phyloP scores from a whole-genome alignment of 2,113 vertebrate species.

The Odocoileus virginianus region DNA sequence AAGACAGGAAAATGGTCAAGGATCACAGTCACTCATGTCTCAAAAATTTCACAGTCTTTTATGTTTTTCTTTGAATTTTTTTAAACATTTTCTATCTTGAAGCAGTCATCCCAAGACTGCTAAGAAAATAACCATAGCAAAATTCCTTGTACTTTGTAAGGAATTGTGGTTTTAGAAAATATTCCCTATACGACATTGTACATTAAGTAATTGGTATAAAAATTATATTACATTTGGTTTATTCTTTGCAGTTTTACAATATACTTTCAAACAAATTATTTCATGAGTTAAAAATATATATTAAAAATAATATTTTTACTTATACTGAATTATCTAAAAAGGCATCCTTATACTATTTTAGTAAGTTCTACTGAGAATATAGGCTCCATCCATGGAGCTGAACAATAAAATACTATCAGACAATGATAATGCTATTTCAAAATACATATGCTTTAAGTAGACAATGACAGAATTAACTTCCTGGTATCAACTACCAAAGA shows the following conservation, averaged over 20 bases:
- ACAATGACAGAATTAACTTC: not conserved
- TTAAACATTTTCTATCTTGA: not conserved
- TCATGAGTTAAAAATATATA: not conserved
- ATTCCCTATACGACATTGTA: not conserved
- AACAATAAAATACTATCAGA: not conserved
- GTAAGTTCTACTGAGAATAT: not conserved
- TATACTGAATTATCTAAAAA: not conserved
- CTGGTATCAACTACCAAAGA: not conserved
- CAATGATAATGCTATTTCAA: not conserved
- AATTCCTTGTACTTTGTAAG: not conserved
- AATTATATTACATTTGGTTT: not conserved
- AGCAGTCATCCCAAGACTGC: not conserved
- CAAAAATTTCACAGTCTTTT: not conserved
- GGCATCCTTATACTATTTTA: not conserved
- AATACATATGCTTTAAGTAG: not conserved
- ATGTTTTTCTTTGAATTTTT: not conserved
- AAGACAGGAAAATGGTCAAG: not conserved
- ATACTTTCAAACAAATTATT: not conserved
- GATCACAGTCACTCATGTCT: not conserved
- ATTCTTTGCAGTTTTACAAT: not conserved
- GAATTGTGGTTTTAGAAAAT: not conserved
- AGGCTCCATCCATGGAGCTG: not conserved
- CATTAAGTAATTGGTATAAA: not conserved
- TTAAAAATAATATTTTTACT: not conserved
- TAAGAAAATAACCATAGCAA: not conserved